These are phyloP conservation scores for Cydia pomonella DNA, from an alignment of 1,140 invertebrate genomes.

Conservation along the genomic window DNA sequence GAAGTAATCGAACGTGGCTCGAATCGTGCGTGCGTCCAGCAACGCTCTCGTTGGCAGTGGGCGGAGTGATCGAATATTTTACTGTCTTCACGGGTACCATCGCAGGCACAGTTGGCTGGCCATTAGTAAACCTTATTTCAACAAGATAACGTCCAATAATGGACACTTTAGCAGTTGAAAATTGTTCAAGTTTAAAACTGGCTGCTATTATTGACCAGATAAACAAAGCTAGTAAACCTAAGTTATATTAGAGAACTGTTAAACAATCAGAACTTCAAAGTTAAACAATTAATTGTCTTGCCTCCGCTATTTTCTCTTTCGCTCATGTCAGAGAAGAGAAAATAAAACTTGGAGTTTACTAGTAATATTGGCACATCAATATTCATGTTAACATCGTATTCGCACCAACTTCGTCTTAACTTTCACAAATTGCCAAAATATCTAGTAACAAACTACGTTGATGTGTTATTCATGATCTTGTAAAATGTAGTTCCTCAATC, in stretches of 20 bases:
- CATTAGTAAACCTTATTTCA: neutral
- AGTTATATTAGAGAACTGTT: slow-evolving; percentile 10
- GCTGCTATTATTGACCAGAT: neutral
- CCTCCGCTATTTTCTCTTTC: neutral
- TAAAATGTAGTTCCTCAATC: neutral
- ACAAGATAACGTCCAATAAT: neutral
- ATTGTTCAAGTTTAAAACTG: neutral
- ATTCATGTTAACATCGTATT: slow-evolving; percentile 21
- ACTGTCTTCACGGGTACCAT: neutral
- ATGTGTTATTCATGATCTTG: neutral
- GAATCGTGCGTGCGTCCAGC: slow-evolving; percentile 33
- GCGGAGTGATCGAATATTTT: slow-evolving; percentile 23
- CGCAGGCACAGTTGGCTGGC: neutral
- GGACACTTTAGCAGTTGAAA: neutral
- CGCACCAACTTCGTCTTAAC: slow-evolving; percentile 17
- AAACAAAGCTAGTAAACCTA: neutral
- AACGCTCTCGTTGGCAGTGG: slow-evolving; percentile 18
- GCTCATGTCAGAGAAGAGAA: neutral
- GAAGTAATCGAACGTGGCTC: slow-evolving; percentile 44
- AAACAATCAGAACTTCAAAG: neutral
- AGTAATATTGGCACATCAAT: slow-evolving; percentile 28
- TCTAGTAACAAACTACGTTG: neutral
- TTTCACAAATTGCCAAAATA: slow-evolving; percentile 23
- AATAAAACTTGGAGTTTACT: slow-evolving; percentile 5
- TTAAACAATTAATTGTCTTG: neutral